Evolutionary conservation across 2,797 vertebrate genomes (phyloP).

Genomic region (Oreonectes daqikongensis): DNA sequence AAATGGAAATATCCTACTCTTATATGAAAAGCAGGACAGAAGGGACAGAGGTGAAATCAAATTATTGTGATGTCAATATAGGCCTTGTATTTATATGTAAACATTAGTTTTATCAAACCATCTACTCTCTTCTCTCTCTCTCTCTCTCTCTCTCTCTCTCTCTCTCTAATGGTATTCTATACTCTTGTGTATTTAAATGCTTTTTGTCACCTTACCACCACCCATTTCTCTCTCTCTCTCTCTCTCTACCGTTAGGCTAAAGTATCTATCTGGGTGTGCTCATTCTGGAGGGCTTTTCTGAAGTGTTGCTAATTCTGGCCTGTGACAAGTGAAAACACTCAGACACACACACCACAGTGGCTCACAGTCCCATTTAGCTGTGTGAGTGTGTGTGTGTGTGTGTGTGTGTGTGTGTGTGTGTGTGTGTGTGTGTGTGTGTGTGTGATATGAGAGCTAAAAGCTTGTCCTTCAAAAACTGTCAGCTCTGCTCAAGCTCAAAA

Average conservation of each 20-base stretch:
- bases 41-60: slow-evolving; percentile 6
- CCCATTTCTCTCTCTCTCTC: slow-evolving; percentile 31
- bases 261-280: slow-evolving; percentile 47
- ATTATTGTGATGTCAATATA: slow-evolving; percentile 15
- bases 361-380: slow-evolving; percentile 51
- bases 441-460: slow-evolving; percentile 61
- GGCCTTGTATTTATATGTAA: background rate
- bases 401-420: slow-evolving; percentile 41
- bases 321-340: slow-evolving; percentile 38
- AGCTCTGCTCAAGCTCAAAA: slow-evolving; percentile 51
- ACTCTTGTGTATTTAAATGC: slow-evolving; percentile 40
- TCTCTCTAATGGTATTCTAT: slow-evolving; percentile 37
- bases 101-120: background rate
- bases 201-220: slow-evolving; percentile 38
- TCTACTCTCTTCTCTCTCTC: background rate
- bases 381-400: slow-evolving; percentile 46
- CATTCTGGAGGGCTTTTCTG: slow-evolving; percentile 56
- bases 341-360: slow-evolving; percentile 24
- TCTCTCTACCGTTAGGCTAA: slow-evolving; percentile 41
- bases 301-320: slow-evolving; percentile 58
- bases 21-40: slow-evolving; percentile 1
- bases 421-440: slow-evolving; percentile 30
- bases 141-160: slow-evolving; percentile 19
- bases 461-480: slow-evolving; percentile 59
- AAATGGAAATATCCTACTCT: slow-evolving; percentile 19